These are phyloP conservation scores for Zaprionus gabonicus DNA, from an alignment of 1,140 invertebrate genomes.

Conservation along the genomic window DNA sequence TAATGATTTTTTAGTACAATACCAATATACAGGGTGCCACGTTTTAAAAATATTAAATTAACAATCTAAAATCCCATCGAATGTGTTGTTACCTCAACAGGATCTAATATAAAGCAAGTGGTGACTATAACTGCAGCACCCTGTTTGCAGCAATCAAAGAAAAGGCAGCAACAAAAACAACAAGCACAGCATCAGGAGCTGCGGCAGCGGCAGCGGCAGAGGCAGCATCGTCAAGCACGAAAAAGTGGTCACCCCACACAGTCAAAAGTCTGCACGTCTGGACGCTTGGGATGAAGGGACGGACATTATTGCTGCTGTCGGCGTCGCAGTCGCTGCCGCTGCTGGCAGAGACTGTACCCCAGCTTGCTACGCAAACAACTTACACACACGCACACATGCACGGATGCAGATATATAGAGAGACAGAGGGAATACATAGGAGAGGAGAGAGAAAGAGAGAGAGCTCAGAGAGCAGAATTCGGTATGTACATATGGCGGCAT, in stretches of 20 bases:
- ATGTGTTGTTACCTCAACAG: no score
- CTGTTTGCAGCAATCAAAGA: constrained; percentile 77
- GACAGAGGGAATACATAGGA: neutral
- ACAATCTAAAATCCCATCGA: neutral
- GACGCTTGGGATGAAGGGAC: constrained; percentile 60
- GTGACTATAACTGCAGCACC: constrained; percentile 33
- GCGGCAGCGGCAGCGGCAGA: constrained; percentile 31
- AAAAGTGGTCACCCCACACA: constrained; percentile 79
- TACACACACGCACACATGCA: constrained; percentile 22
- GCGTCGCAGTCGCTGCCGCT: constrained; percentile 43
- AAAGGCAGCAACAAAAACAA: constrained; percentile 50
- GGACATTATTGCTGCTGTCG: constrained; percentile 60
- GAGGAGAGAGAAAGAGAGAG: constrained; percentile 10
- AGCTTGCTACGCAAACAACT: constrained; percentile 65
- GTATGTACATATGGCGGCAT: constrained; percentile 72
- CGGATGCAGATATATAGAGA: neutral
- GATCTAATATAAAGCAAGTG: neutral
- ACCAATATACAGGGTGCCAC: neutral
- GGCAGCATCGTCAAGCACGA: constrained; percentile 67
- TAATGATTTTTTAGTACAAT: neutral
- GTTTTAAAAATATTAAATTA: neutral
- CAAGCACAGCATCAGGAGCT: constrained; percentile 26
- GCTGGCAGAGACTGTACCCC: constrained; percentile 75
- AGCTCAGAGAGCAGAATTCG: constrained; percentile 51
- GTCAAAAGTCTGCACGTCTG: constrained; percentile 80